Percentiles rank a stretch among this genome's conserved stretches.
Conservation (phyloP, 2,113 vertebrate genomes). For the Mirza zaza region DNA sequence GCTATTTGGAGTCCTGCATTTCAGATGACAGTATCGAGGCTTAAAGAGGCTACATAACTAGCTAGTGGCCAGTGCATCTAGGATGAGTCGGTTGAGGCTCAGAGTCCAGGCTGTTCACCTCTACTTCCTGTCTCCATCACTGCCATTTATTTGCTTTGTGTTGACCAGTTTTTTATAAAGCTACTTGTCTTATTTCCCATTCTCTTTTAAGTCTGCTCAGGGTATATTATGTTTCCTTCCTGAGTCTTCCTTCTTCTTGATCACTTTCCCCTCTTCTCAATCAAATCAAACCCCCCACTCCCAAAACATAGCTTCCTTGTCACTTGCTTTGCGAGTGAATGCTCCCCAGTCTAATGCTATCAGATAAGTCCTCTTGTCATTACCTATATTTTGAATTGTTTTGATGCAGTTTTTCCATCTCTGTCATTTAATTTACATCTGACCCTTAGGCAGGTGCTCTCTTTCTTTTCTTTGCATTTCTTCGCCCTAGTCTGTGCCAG, state of each 20-base stretch:
- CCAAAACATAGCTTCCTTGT: background rate
- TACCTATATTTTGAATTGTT: background rate
- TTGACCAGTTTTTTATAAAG: background rate
- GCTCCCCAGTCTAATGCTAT: background rate
- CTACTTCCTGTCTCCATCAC: background rate
- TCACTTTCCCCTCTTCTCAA: background rate
- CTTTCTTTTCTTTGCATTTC: background rate
- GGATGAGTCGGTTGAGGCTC: background rate
- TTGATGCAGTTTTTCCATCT: background rate
- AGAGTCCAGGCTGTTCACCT: background rate
- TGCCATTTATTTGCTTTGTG: background rate
- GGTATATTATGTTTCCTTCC: background rate
- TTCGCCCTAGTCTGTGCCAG: background rate
- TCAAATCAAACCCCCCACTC: background rate
- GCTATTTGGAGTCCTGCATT: background rate
- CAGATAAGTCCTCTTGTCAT: background rate
- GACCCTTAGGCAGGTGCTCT: background rate
- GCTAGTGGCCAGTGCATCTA: background rate
- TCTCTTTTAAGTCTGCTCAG: background rate
- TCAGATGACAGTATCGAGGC: background rate
- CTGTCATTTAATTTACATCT: background rate
- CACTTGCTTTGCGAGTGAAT: background rate
- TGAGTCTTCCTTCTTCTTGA: background rate
- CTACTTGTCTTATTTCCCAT: background rate
- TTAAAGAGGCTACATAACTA: background rate